Percentiles rank a stretch among this genome's conserved stretches.
Evolutionary conservation across 2,888 invertebrate species (phyloP).

Genomic region (Heliconius hortense): DNA sequence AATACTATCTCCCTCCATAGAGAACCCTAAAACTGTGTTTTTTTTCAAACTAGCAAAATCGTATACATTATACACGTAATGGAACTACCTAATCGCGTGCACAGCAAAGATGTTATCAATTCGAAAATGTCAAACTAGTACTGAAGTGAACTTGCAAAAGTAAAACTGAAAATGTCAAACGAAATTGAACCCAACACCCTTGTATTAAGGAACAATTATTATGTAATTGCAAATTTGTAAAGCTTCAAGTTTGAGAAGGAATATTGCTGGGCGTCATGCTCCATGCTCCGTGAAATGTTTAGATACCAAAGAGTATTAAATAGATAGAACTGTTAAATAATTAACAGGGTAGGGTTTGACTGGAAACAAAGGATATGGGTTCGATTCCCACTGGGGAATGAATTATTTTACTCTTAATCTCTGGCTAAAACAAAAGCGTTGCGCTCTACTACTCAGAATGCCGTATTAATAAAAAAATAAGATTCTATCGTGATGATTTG

Average conservation of each 20-base stretch:
- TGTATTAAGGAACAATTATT: slow-evolving; percentile 20
- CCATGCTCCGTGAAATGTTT: slow-evolving; percentile 43
- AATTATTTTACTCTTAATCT: not conserved
- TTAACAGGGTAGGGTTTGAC: not conserved
- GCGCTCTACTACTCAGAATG: not conserved
- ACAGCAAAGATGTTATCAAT: slow-evolving; percentile 45
- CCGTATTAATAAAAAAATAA: not conserved
- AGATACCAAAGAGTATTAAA: slow-evolving; percentile 40
- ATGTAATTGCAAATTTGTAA: slow-evolving; percentile 26
- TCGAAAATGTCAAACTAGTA: slow-evolving; percentile 46
- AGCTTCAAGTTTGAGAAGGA: slow-evolving; percentile 43
- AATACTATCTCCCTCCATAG: not conserved
- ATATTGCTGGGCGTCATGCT: slow-evolving; percentile 44
- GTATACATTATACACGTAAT: slow-evolving; percentile 39
- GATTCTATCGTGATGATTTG: too few species aligned
- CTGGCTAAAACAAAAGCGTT: not conserved
- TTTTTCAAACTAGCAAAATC: slow-evolving; percentile 26
- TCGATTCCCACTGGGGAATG: too few species aligned
- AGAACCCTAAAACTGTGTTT: not conserved
- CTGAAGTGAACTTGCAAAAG: slow-evolving; percentile 34
- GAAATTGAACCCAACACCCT: slow-evolving; percentile 7
- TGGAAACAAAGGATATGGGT: too few species aligned
- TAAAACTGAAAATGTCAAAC: slow-evolving; percentile 41
- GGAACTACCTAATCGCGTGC: slow-evolving; percentile 43
- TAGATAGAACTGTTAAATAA: not conserved